phyloP scores from a whole-genome alignment of 2,113 vertebrate genomes.

The Zapornia atra region DNA sequence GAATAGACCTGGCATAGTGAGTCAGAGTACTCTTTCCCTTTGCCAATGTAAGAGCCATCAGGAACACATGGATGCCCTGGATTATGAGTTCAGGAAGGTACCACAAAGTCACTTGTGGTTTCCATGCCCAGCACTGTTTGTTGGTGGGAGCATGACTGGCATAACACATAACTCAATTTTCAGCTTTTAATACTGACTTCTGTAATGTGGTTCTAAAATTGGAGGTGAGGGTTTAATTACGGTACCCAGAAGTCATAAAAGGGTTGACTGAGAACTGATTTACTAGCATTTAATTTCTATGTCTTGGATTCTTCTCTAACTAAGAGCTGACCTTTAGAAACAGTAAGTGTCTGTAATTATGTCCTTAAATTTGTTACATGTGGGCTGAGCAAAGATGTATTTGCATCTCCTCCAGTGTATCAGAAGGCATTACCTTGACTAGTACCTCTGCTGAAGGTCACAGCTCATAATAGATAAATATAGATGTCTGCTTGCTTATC shows the following conservation, averaged over 20 bases:
- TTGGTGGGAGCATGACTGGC: not conserved
- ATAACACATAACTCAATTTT: not conserved
- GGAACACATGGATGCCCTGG: not conserved
- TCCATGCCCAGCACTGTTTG: not conserved
- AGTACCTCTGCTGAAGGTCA: too few species aligned
- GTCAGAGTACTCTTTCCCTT: not conserved
- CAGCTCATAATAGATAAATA: too few species aligned
- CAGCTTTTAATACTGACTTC: not conserved
- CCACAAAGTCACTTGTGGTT: not conserved
- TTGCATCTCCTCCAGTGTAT: not conserved
- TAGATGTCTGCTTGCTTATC: not conserved
- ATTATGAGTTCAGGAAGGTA: not conserved
- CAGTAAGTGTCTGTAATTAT: not conserved
- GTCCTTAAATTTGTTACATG: not conserved
- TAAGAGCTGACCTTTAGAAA: not conserved
- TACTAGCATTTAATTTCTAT: not conserved
- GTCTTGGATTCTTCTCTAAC: not conserved
- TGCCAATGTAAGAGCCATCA: fast-evolving
- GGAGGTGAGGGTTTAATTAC: not conserved
- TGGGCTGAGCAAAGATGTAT: not conserved
- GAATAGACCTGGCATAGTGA: not conserved
- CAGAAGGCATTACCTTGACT: not conserved
- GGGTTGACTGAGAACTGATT: not conserved
- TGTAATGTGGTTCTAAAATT: not conserved
- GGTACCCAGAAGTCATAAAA: not conserved